Conservation (phyloP, 2,797 vertebrate genomes). For the Acrossocheilus fasciatus region DNA sequence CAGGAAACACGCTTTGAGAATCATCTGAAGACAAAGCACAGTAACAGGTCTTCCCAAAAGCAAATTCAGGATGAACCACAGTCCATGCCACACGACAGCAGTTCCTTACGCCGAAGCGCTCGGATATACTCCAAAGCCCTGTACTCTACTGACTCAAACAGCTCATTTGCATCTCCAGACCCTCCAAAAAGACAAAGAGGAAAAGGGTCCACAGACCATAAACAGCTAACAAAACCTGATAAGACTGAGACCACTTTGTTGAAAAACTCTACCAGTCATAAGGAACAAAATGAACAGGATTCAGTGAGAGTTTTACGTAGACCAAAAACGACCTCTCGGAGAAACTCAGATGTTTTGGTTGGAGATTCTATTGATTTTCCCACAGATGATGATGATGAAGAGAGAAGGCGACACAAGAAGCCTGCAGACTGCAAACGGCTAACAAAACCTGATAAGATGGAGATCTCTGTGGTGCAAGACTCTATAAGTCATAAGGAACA, state of each 20-base stretch:
- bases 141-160: not conserved
- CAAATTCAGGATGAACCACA: not conserved
- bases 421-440: conserved; percentile 14
- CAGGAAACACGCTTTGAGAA: not conserved
- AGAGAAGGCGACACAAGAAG: conserved; percentile 12
- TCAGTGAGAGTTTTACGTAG: not conserved
- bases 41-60: conserved; percentile 5
- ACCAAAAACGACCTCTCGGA: conserved; percentile 19
- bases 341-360: not conserved
- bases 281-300: not conserved
- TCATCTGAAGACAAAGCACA: not conserved
- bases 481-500: not conserved
- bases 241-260: not conserved
- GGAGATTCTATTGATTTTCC: not conserved
- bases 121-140: conserved; percentile 38
- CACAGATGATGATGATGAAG: not conserved
- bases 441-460: not conserved
- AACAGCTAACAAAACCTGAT: conserved; percentile 19
- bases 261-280: not conserved
- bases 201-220: not conserved
- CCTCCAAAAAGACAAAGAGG: not conserved
- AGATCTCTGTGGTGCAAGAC: not conserved
- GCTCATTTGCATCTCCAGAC: conserved; percentile 22
- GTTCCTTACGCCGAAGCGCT: conserved; percentile 45
- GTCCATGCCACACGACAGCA: not conserved